phyloP scores from a whole-genome alignment of 2,113 vertebrate genomes.

The Caranx melampygus region DNA sequence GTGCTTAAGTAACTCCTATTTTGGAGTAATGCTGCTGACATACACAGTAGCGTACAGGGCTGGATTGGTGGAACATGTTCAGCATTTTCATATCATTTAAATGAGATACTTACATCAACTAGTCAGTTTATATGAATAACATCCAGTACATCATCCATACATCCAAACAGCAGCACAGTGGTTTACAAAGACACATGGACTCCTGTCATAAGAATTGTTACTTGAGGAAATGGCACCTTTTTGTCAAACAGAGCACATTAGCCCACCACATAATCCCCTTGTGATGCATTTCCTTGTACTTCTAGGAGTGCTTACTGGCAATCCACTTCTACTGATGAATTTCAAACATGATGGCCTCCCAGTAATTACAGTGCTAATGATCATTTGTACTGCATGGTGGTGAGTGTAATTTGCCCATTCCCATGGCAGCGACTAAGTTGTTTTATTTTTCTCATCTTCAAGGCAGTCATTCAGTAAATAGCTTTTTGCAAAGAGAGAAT shows the following conservation, averaged over 20 bases:
- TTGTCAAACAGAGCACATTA: conserved; percentile 43
- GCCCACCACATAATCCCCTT: conserved; percentile 44
- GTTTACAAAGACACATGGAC: background rate
- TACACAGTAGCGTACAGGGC: background rate
- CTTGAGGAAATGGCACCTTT: conserved; percentile 30
- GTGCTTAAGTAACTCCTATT: conserved; percentile 49
- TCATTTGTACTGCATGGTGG: conserved; percentile 66
- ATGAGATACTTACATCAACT: conserved; percentile 6
- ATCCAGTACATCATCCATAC: conserved; percentile 22
- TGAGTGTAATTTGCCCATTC: conserved; percentile 68
- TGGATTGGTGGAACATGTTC: conserved; percentile 1
- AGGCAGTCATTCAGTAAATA: conserved; percentile 66
- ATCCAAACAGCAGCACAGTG: conserved; percentile 19
- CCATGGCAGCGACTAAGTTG: conserved; percentile 43
- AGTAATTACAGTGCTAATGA: conserved; percentile 76
- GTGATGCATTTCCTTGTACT: conserved; percentile 50
- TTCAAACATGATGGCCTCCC: conserved; percentile 66
- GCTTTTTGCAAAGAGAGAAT: conserved; percentile 41
- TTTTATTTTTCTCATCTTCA: conserved; percentile 67
- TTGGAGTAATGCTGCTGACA: conserved; percentile 27
- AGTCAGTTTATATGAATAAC: conserved; percentile 7
- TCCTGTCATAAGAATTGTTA: conserved; percentile 15
- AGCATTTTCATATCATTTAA: conserved; percentile 10
- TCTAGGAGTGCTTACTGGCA: conserved; percentile 68
- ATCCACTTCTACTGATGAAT: conserved; percentile 69